Conservation (phyloP, 2,888 invertebrate genomes). For the Acanthosepion pharaonis region DNA sequence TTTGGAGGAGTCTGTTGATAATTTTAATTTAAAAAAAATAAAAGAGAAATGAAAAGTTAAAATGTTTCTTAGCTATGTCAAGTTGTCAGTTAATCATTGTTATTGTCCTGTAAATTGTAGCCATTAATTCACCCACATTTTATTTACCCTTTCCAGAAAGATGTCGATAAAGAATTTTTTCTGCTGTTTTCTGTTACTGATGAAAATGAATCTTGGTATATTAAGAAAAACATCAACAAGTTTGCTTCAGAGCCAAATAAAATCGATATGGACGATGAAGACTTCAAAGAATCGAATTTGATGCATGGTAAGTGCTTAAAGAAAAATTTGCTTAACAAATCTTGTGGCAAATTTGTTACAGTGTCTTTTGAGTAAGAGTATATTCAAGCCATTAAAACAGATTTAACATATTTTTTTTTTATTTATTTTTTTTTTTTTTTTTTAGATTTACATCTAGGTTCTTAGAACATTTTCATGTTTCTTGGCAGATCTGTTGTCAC, state of each 20-base stretch:
- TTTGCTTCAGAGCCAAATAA: background rate
- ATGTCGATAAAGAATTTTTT: conserved; percentile 55
- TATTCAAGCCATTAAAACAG: too few species aligned
- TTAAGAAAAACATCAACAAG: conserved; percentile 55
- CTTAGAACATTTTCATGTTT: too few species aligned
- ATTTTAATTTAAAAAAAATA: too few species aligned
- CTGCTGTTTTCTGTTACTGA: conserved; percentile 60
- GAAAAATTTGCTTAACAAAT: background rate
- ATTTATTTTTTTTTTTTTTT: too few species aligned
- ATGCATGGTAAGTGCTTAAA: conserved; percentile 57
- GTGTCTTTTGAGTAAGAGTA: too few species aligned
- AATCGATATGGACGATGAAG: conserved; percentile 56
- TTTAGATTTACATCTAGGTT: too few species aligned
- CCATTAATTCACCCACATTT: background rate
- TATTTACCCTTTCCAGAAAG: conserved; percentile 11
- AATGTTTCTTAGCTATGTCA: too few species aligned
- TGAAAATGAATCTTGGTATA: conserved; percentile 61
- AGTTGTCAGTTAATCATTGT: background rate
- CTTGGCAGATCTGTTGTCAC: too few species aligned
- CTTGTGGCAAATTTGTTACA: too few species aligned
- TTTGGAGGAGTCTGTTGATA: too few species aligned
- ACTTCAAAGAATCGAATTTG: conserved; percentile 59
- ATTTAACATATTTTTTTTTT: too few species aligned
- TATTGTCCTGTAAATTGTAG: background rate
- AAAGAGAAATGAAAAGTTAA: too few species aligned